phyloP scores from a whole-genome alignment of 2,888 invertebrate genomes.

The Drosophila incognita region DNA sequence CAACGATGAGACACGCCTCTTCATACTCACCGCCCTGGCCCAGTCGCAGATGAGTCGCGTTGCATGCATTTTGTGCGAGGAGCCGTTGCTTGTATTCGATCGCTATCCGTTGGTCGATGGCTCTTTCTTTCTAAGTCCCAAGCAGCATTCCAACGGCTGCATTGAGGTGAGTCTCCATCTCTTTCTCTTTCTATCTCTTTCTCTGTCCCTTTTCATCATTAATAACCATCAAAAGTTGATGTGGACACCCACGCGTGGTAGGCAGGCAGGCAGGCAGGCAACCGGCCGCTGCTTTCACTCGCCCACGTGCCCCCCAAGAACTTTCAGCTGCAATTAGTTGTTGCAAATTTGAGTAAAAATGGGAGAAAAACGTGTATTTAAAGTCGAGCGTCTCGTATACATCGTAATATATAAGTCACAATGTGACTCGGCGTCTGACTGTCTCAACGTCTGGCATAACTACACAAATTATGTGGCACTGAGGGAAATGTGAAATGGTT shows the following conservation, averaged over 20 bases:
- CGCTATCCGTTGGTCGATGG: slow-evolving; percentile 99
- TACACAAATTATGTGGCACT: slow-evolving; percentile 42
- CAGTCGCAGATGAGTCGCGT: slow-evolving; percentile 94
- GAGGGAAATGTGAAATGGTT: slow-evolving; percentile 25
- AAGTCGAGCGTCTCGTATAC: slow-evolving; percentile 13
- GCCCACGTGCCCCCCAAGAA: slow-evolving; percentile 68
- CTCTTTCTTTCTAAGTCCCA: slow-evolving; percentile 98
- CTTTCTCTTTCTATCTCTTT: neutral
- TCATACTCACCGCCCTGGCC: slow-evolving; percentile 97
- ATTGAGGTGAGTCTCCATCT: slow-evolving; percentile 89
- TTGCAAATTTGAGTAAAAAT: slow-evolving; percentile 50
- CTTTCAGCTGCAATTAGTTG: slow-evolving; percentile 75
- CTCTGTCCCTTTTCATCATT: slow-evolving; percentile 55
- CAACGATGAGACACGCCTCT: slow-evolving; percentile 98
- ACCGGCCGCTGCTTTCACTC: slow-evolving; percentile 69
- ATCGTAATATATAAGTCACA: slow-evolving; percentile 31
- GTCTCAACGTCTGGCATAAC: slow-evolving; percentile 10
- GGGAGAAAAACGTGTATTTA: slow-evolving; percentile 7
- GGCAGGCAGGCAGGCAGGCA: neutral
- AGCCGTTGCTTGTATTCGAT: slow-evolving; percentile 96
- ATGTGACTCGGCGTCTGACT: slow-evolving; percentile 23
- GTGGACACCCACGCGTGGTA: slow-evolving; percentile 54
- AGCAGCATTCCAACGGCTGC: slow-evolving; percentile 94
- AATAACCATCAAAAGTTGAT: slow-evolving; percentile 63
- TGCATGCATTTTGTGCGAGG: slow-evolving; percentile 94